Evolutionary conservation across 2,888 invertebrate genomes (phyloP).

Genomic region (Seira ritae): DNA sequence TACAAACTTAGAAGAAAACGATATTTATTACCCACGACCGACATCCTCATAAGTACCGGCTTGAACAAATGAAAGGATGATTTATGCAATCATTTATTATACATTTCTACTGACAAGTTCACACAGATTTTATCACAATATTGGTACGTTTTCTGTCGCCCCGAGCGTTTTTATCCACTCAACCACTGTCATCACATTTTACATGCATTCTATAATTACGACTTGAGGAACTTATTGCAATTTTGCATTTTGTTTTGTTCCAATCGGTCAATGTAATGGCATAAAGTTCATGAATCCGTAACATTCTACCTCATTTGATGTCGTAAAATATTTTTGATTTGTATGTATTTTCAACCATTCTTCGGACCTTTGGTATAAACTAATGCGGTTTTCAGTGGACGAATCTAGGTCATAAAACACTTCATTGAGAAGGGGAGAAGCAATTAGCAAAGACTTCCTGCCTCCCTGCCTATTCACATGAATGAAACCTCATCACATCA

Average conservation of each 20-base stretch:
- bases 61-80: not conserved
- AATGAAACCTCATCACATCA: too few relatives aligned
- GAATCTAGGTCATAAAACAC: too few relatives aligned
- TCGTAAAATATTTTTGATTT: not conserved
- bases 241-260: not conserved
- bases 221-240: not conserved
- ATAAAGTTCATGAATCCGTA: constrained; percentile 46
- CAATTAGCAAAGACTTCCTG: too few relatives aligned
- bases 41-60: not conserved
- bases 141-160: constrained; percentile 35
- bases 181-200: constrained; percentile 37
- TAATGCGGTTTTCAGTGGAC: too few relatives aligned
- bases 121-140: not conserved
- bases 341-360: not conserved
- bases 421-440: too few relatives aligned
- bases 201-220: not conserved
- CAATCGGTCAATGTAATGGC: not conserved
- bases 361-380: too few relatives aligned
- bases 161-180: constrained; percentile 24
- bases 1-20: too few relatives aligned
- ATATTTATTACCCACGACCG: not conserved
- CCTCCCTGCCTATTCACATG: too few relatives aligned
- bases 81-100: constrained; percentile 15
- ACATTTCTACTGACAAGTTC: constrained; percentile 1
- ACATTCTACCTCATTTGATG: constrained; percentile 33